Evolutionary conservation across 1,140 invertebrate species (phyloP), one percentile per base, ranked within the genome.

Genomic region (Drosophila hydei): DNA sequence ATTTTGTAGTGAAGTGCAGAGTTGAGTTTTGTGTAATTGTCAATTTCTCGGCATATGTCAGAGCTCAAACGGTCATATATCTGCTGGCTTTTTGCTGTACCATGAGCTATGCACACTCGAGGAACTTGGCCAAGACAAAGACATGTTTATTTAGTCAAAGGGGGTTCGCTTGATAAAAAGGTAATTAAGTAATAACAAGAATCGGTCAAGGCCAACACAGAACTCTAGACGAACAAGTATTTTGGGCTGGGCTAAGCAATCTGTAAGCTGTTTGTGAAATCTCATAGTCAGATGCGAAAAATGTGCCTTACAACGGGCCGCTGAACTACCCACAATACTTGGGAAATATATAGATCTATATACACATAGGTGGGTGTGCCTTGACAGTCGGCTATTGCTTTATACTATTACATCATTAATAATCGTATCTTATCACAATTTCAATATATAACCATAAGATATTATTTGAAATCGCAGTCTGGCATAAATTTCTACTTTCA

Each of bases 141-240:
- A n/a, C 43, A 19, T 51, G 50, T 14, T 56, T 62, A 69, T 42
- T 42, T 5, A 51, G 48, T 30, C 48, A 51, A 16, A 11, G 8
- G 8, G 30, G 51, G 1, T 21, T 16, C 14, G 8, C 36, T 40
- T 38, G n/a, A 48, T n/a, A 50, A 30, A 51, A 50, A 47, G 9
- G 21, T 25, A 62, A 69, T 42, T 78, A 50, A 40, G 30, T 36
- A 56, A 33, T 51, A 16, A 27, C 19, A 50, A 56, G 45, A 74
- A 67, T 73, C 38, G 64, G 74, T 62, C 74, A 83, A 63, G 79
- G 79, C 60, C 58, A 56, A 27, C 16, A n/a, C 4, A 30, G 27
- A 45, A 38, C 21, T 25, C 14, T 47, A 21, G 8, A 21, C 9
- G 27, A 8, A 7, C 27, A 30, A 30, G 27, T 30, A 30, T 30